Conservation (phyloP, 2,113 vertebrate species). For the Oenanthe oenanthe region DNA sequence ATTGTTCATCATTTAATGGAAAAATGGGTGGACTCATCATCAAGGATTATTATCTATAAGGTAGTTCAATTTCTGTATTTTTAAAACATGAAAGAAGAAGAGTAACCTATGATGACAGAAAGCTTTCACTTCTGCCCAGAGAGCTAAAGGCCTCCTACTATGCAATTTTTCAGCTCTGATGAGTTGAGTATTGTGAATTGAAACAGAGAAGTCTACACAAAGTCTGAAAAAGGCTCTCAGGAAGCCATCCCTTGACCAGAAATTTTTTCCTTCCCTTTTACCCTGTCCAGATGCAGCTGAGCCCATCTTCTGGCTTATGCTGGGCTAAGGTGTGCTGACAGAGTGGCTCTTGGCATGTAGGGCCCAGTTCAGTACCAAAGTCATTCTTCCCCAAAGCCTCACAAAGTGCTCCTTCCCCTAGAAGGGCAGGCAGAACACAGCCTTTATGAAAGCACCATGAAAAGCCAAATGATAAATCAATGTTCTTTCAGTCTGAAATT, state of each 20-base stretch:
- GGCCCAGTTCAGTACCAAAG: not conserved
- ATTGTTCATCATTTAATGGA: not conserved
- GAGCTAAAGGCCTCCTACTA: not conserved
- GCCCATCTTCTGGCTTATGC: not conserved
- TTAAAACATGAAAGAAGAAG: not conserved
- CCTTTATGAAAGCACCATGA: not conserved
- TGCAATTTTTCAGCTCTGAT: not conserved
- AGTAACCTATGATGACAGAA: not conserved
- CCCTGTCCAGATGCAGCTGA: not conserved
- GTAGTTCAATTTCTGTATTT: not conserved
- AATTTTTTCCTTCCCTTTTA: not conserved
- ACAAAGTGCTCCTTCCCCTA: not conserved
- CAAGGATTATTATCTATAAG: not conserved
- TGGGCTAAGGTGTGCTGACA: not conserved
- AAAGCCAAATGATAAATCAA: not conserved
- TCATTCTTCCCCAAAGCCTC: not conserved
- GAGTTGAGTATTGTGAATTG: not conserved
- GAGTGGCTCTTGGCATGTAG: not conserved
- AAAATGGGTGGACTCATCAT: not conserved
- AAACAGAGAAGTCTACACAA: not conserved
- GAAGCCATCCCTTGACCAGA: not conserved
- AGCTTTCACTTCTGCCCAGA: not conserved
- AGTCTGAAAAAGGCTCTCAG: not conserved
- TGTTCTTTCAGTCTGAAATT: constrained; percentile 9
- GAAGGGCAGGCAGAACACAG: not conserved